phyloP scores from a whole-genome alignment of 2,888 invertebrate species.

The Biston betularia region DNA sequence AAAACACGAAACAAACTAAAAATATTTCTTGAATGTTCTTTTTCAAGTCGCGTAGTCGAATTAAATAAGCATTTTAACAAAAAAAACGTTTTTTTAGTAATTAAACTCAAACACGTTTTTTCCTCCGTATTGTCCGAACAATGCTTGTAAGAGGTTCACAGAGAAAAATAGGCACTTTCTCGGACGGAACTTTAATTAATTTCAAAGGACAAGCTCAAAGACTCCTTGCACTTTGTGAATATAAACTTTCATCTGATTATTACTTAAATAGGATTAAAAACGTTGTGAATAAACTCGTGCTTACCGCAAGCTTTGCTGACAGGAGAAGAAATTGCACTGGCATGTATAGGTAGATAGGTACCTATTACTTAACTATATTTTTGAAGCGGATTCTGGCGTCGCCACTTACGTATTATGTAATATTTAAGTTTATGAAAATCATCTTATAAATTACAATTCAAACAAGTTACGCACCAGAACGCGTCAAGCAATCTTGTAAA shows the following conservation, averaged over 20 bases:
- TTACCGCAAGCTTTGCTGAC: not conserved
- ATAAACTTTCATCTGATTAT: constrained; percentile 22
- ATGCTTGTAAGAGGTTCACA: constrained; percentile 22
- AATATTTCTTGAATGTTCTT: not conserved
- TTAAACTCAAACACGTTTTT: constrained; percentile 21
- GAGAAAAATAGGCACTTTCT: constrained; percentile 19
- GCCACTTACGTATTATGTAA: too few species aligned
- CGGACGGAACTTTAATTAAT: constrained; percentile 27
- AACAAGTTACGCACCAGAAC: too few species aligned
- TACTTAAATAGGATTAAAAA: constrained; percentile 12
- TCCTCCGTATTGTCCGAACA: constrained; percentile 13
- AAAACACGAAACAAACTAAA: too few species aligned
- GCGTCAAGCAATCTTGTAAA: too few species aligned
- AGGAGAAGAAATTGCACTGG: not conserved
- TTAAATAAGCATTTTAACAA: constrained; percentile 22
- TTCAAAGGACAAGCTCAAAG: constrained; percentile 27
- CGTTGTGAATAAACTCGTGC: constrained; percentile 5
- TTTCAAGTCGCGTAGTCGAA: not conserved
- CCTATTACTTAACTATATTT: too few species aligned
- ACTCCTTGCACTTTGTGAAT: constrained; percentile 20
- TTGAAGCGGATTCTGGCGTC: not conserved
- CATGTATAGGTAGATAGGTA: too few species aligned
- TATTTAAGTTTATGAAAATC: too few species aligned
- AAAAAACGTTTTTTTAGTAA: constrained; percentile 17
- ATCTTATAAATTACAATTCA: too few species aligned